These are phyloP conservation scores for Eupeodes corollae DNA, from an alignment of 1,140 invertebrate genomes.

Conservation along the genomic window DNA sequence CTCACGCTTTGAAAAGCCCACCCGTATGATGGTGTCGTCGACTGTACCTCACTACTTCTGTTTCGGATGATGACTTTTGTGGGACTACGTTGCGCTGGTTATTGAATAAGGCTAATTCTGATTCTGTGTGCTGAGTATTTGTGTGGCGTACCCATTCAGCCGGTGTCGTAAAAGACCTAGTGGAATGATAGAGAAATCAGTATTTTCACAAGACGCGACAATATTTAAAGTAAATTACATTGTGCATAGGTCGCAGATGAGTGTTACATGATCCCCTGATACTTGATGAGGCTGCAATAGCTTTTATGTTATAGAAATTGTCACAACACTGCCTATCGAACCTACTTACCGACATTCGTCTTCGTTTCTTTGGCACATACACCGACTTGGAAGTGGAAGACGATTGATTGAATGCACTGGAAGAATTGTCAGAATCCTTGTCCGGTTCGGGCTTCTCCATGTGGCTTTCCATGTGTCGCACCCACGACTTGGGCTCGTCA, in stretches of 20 bases:
- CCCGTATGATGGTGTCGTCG: no score
- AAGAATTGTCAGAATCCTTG: conserved; percentile 1
- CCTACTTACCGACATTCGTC: conserved; percentile 39
- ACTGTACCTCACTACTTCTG: background rate
- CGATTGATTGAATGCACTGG: conserved; percentile 7
- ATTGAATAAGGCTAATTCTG: conserved; percentile 68
- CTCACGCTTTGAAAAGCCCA: background rate
- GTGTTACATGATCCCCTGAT: conserved; percentile 27
- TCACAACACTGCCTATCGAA: conserved; percentile 4
- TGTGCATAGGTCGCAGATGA: conserved; percentile 62
- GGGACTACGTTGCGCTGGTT: conserved; percentile 41
- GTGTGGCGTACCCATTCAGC: conserved; percentile 76
- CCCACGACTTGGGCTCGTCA: conserved; percentile 66
- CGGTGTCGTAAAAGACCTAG: conserved; percentile 55
- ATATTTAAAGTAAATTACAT: conserved; percentile 40
- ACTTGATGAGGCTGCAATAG: background rate
- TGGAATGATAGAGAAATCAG: background rate
- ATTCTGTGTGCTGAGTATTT: conserved; percentile 69
- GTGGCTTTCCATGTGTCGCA: conserved; percentile 66
- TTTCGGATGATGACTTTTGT: conserved; percentile 25
- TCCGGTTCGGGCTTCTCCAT: conserved; percentile 38
- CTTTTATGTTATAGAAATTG: background rate
- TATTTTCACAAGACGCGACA: background rate
- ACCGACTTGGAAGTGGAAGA: conserved; percentile 22
- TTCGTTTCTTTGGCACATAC: conserved; percentile 45